phyloP scores from a whole-genome alignment of 2,797 vertebrate species.

The Gymnothorax reevesii region DNA sequence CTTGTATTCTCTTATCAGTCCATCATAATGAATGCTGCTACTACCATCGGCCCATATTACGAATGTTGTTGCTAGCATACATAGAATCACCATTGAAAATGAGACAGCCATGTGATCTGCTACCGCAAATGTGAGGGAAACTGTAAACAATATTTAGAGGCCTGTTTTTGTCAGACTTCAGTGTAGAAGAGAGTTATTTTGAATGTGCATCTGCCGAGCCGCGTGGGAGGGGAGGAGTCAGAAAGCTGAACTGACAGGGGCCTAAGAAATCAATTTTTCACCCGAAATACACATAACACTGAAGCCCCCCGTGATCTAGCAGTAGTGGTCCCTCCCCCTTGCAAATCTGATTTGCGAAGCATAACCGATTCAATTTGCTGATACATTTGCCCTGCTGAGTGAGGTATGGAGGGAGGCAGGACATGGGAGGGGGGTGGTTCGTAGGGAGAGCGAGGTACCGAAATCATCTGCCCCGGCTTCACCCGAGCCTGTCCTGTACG shows the following conservation, averaged over 20 bases:
- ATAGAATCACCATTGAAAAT: too few relatives aligned
- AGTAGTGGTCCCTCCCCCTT: neutral
- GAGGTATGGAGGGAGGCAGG: neutral
- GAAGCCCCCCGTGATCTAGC: neutral
- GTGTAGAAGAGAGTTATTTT: neutral
- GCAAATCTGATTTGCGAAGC: slow-evolving; percentile 6
- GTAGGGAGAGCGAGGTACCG: neutral
- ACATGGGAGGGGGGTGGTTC: neutral
- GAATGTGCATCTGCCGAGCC: neutral
- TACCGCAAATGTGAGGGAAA: neutral
- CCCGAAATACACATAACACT: neutral
- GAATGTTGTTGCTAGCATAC: too few relatives aligned
- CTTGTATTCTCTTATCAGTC: too few relatives aligned
- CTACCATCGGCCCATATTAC: too few relatives aligned
- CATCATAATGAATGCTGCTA: too few relatives aligned
- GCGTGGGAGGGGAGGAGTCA: neutral
- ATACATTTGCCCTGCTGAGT: neutral
- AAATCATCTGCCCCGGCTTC: neutral
- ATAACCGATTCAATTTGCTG: slow-evolving; percentile 9
- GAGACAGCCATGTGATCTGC: too few relatives aligned
- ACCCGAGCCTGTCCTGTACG: neutral
- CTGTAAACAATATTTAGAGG: neutral
- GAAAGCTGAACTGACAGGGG: neutral
- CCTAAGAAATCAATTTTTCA: slow-evolving; percentile 9
- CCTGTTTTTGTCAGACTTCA: neutral